phyloP scores from a whole-genome alignment of 1,140 invertebrate species.

The Magallana ariakensis region DNA sequence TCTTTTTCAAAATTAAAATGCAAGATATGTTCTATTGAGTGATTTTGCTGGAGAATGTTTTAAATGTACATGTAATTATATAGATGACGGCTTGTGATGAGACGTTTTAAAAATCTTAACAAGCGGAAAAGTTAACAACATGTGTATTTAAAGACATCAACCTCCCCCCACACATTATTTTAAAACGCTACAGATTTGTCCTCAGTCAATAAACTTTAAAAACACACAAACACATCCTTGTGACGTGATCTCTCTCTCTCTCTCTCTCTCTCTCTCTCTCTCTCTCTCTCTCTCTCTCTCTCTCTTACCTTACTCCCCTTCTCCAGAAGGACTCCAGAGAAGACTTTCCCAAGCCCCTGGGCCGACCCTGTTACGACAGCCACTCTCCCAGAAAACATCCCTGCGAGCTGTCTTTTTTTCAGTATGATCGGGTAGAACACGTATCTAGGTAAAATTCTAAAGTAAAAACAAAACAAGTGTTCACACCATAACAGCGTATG shows the following conservation, averaged over 20 bases:
- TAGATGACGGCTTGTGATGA: too few species aligned
- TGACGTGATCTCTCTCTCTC: not conserved
- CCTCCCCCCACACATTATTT: not conserved
- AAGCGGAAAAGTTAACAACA: too few species aligned
- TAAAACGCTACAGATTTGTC: not conserved
- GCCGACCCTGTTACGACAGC: conserved; percentile 88
- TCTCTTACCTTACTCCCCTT: conserved; percentile 85
- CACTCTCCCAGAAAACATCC: conserved; percentile 85
- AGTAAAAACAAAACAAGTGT: too few species aligned
- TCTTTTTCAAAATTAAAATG: too few species aligned
- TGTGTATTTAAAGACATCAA: not conserved
- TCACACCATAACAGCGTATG: too few species aligned
- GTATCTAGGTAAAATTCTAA: too few species aligned
- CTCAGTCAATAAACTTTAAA: not conserved
- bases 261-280: not conserved
- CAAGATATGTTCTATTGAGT: too few species aligned
- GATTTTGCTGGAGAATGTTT: too few species aligned
- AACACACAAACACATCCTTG: not conserved
- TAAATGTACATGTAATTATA: too few species aligned
- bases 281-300: not conserved
- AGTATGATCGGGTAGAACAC: too few species aligned
- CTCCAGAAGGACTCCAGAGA: conserved; percentile 85
- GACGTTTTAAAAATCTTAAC: too few species aligned
- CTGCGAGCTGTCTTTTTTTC: too few species aligned
- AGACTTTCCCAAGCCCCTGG: conserved; percentile 86